Percentiles rank a stretch among this genome's conserved stretches.
These are phyloP conservation scores for Apoda limacodes DNA, from an alignment of 2,888 invertebrate species.

Conservation along the genomic window DNA sequence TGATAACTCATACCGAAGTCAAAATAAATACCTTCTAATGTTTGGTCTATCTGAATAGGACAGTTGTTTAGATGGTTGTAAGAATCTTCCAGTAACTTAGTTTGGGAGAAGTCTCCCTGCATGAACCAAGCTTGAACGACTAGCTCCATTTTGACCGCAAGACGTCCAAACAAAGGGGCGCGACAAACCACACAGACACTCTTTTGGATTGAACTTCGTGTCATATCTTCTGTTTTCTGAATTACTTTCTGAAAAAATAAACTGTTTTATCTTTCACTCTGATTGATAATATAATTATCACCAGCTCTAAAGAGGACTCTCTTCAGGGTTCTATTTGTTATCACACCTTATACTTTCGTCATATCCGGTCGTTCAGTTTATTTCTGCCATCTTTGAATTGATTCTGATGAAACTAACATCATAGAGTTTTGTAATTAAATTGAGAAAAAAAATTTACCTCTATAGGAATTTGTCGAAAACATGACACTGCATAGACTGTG, in stretches of 20 bases:
- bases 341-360: too few species aligned
- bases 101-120: conserved; percentile 92
- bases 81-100: conserved; percentile 89
- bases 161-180: conserved; percentile 92
- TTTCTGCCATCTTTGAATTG: too few species aligned
- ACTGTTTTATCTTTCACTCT: too few species aligned
- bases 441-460: conserved; percentile 76
- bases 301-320: too few species aligned
- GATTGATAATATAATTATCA: too few species aligned
- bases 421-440: too few species aligned
- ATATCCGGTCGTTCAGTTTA: too few species aligned
- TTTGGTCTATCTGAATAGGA: conserved; percentile 67
- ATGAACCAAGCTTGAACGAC: conserved; percentile 98
- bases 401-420: not conserved
- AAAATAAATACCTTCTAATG: conserved; percentile 49
- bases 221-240: conserved; percentile 94
- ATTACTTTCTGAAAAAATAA: conserved; percentile 94
- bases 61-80: conserved; percentile 92
- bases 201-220: conserved; percentile 97
- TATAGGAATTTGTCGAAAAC: conserved; percentile 96
- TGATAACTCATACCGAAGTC: too few species aligned
- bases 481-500: conserved; percentile 96
- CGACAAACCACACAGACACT: conserved; percentile 95
- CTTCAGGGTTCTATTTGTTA: too few species aligned
- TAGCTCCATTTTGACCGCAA: conserved; percentile 94